These are phyloP conservation scores for Pelvicachromis taeniatus DNA, from an alignment of 2,113 vertebrate species.

Conservation along the genomic window DNA sequence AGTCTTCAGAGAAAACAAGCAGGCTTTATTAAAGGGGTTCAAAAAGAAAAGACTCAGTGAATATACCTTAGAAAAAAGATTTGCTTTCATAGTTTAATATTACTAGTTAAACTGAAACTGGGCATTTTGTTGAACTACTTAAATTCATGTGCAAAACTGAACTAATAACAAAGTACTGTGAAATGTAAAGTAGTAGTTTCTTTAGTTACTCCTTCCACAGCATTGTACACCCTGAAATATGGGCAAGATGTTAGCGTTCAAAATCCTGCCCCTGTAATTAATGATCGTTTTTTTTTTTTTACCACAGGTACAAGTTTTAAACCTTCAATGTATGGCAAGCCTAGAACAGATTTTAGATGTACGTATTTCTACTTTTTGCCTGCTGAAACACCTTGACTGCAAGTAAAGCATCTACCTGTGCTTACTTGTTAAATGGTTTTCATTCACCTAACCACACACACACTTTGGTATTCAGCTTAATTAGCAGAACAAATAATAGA, in stretches of 20 bases:
- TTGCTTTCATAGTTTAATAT: too few relatives aligned
- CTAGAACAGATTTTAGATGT: too few relatives aligned
- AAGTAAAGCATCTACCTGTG: too few relatives aligned
- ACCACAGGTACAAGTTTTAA: too few relatives aligned
- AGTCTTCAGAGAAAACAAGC: background rate
- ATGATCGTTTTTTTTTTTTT: background rate
- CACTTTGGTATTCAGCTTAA: background rate
- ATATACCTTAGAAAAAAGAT: too few relatives aligned
- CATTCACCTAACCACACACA: background rate
- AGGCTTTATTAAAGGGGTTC: background rate
- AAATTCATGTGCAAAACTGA: too few relatives aligned
- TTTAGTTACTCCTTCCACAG: too few relatives aligned
- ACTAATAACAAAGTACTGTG: too few relatives aligned
- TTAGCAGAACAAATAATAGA: background rate
- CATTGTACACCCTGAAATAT: fast-evolving
- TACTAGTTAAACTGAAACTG: too few relatives aligned
- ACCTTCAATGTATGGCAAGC: too few relatives aligned
- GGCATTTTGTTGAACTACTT: too few relatives aligned
- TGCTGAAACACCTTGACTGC: background rate
- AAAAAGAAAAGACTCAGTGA: background rate
- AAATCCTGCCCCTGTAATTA: background rate
- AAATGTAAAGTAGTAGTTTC: too few relatives aligned
- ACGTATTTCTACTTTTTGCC: fast-evolving
- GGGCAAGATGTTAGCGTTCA: background rate
- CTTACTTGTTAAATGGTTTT: background rate